Base-by-base conservation (phyloP, 2,797 vertebrate genomes). In the Dendrocincla fuliginosa region DNA sequence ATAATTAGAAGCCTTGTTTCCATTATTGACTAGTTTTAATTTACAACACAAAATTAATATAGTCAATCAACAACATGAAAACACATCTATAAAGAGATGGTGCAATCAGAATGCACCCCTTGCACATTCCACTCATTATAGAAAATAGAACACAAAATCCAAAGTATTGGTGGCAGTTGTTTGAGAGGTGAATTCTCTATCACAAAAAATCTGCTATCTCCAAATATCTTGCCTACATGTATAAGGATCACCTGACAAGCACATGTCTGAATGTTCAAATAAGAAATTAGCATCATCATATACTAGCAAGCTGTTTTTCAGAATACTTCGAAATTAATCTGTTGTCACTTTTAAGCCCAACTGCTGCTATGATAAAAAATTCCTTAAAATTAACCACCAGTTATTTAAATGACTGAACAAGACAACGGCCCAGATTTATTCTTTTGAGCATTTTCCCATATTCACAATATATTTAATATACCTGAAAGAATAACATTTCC, bases 11-110 rank as follows among this genome's bases (percentile, higher is more conserved):
- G 61, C 55, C 94, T 71, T 82, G 71, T 69, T 93, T 88, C 89
- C 74, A 41, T 74, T 96, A 96, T 56, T 95, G 78, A 93, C 39
- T 56, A 63, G 28, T 71, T 93, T 84, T 90, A 80, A 91, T 84
- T 92, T 91, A 84, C 15, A 65, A 82, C 46, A 70, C 17, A 10
- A 94, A 96, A 95, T 86, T 88, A 96, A 81, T 92, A 52, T 35
- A 74, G 86, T 91, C 88, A 93, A 90, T 93, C 89, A 85, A 92
- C 59, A 93, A 94, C 88, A 88, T 33, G 41, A 88, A 96, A 96
- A 96, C 2, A 23, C 35, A 87, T 70, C 71, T 84, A 84, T 88
- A 94, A 95, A 90, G n/a, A 55, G 25, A 95, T 47, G 56, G 27
- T 84, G 44, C 56, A 37, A 67, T 63, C 95, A 42, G 67, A 95